phyloP scores from a whole-genome alignment of 1,140 invertebrate species.

The Zophobas atratus region DNA sequence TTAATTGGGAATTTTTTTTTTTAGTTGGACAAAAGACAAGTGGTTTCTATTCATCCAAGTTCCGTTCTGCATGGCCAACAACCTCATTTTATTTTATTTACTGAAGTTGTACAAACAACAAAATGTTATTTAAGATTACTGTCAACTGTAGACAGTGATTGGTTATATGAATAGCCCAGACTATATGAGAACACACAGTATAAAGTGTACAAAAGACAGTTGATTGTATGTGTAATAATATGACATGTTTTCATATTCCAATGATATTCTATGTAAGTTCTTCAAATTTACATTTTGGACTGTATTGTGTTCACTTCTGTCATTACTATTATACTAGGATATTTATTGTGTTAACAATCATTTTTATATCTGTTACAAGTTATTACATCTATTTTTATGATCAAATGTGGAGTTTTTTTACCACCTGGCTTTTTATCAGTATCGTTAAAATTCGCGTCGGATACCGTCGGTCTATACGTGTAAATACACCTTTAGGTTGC shows the following conservation, averaged over 20 bases:
- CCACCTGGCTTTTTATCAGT: neutral
- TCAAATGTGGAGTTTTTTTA: neutral
- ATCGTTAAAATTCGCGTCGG: too few species aligned
- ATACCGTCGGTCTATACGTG: neutral
- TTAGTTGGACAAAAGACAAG: slow-evolving; percentile 77
- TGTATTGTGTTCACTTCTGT: neutral
- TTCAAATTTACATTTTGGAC: slow-evolving; percentile 14
- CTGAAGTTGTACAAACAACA: slow-evolving; percentile 89
- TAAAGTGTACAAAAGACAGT: slow-evolving; percentile 48
- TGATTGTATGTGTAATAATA: slow-evolving; percentile 1
- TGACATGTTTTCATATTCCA: slow-evolving; percentile 14
- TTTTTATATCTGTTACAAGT: slow-evolving; percentile 17
- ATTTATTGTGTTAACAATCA: slow-evolving; percentile 8
- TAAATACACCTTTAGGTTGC: too few species aligned
- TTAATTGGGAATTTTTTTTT: slow-evolving; percentile 59
- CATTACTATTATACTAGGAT: neutral
- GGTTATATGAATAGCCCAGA: slow-evolving; percentile 77
- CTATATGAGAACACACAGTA: slow-evolving; percentile 63
- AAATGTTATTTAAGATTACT: slow-evolving; percentile 87
- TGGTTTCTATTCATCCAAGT: slow-evolving; percentile 87
- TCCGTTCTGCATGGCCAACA: slow-evolving; percentile 83
- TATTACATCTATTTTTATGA: neutral
- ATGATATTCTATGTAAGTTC: slow-evolving; percentile 19
- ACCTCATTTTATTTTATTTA: slow-evolving; percentile 88
- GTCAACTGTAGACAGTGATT: slow-evolving; percentile 81